Base-by-base conservation (phyloP, 2,888 invertebrate genomes). In the Daptonema setosum region DNA sequence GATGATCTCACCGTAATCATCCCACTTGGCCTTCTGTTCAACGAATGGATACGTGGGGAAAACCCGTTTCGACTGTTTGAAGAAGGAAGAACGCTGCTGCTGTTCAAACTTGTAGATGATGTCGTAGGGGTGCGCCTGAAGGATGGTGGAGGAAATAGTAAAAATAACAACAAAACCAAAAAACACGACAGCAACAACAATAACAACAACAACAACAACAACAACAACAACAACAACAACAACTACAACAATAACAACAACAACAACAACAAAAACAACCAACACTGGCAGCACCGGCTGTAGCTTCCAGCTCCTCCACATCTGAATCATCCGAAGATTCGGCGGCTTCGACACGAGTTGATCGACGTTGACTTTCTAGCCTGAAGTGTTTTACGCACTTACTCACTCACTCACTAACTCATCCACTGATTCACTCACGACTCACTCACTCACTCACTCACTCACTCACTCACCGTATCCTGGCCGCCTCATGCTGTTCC, bases 1-100 rank as follows among this genome's bases (percentile, higher is more conserved):
- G 56, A 97, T 84, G 48, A 88, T 80, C 74, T 95, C 95, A 0
- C 97, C 95, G 69, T 95, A 97, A 70, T 95, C 95, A 66, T 95
- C 95, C 67, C 80, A 80, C 70, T 64, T 66, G n/a, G 62, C 59
- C 57, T 64, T 67, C 59, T 91, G 90, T 71, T 95, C 93, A 52
- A 82, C 80, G 69, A 82, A 85, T 1, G 93, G 95, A 74, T 85
- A 97, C 86, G 95, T 93, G 0, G 91, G 91, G 72, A 88, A 85
- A 65, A 87, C 85, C 57, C 88, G 84, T 74, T 88, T 85, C 56
- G 81, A 83, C 62, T 75, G 83, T 71, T 87, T 87, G 70, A 86
- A 87, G 68, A 86, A 86, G 56, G 86, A 66, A 22, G 65, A 58
- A 47, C 64, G 60, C 52, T 65, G 64, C 30, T 66, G 59, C 43